A percentile compares a stretch with the other conserved stretches of the same genome.
These are phyloP conservation scores for Fragum whitleyi DNA, from an alignment of 2,888 invertebrate genomes.

Conservation along the genomic window DNA sequence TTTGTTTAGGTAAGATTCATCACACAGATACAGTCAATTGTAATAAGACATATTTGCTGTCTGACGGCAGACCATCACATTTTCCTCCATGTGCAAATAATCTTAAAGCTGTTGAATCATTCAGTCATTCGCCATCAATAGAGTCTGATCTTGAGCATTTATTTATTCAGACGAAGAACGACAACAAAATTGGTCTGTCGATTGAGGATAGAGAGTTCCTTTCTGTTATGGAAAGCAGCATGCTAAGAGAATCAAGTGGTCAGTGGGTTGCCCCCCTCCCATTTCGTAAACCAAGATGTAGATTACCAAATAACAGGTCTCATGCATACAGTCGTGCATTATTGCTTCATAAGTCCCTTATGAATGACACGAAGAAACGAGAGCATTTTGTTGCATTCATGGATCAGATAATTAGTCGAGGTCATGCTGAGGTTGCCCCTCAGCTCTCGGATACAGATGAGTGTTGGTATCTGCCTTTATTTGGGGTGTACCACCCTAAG, in stretches of 20 bases:
- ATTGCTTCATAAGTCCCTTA: neutral
- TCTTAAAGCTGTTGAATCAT: conserved; percentile 9
- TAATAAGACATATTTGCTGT: conserved; percentile 37
- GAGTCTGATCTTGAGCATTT: neutral
- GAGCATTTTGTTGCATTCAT: conserved; percentile 33
- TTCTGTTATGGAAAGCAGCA: conserved; percentile 18
- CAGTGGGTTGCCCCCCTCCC: conserved; percentile 52
- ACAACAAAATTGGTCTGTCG: conserved; percentile 30
- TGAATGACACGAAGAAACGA: conserved; percentile 17
- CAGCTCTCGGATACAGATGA: conserved; percentile 1
- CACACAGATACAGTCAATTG: conserved; percentile 38
- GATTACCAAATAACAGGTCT: conserved; percentile 44
- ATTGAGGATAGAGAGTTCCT: conserved; percentile 37
- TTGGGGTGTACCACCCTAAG: conserved; percentile 39
- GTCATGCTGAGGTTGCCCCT: conserved; percentile 60
- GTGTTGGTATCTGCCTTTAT: conserved; percentile 50
- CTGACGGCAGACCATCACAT: conserved; percentile 10
- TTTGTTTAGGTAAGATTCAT: conserved; percentile 50
- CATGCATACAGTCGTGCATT: conserved; percentile 42
- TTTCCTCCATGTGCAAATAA: conserved; percentile 35
- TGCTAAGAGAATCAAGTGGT: conserved; percentile 21
- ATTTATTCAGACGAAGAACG: conserved; percentile 22
- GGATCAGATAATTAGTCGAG: conserved; percentile 36
- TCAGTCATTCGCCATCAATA: neutral
- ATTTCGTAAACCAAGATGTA: conserved; percentile 17